Evolutionary conservation across 1,140 invertebrate genomes (phyloP), one percentile per base, ranked within the genome.

Genomic region (Drosophila equinoxialis): DNA sequence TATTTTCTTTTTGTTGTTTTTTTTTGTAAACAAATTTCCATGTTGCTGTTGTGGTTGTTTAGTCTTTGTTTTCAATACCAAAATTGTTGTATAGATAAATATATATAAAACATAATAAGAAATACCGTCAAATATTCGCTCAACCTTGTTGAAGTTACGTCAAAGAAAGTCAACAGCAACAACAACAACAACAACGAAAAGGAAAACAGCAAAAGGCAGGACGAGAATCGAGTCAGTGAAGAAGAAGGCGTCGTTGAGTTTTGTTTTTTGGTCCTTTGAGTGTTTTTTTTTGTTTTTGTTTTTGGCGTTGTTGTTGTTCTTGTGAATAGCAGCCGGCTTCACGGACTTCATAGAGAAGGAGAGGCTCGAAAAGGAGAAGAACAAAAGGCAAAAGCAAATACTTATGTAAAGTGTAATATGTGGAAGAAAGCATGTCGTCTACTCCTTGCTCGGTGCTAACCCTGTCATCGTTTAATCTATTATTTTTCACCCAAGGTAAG

Each of bases 401-500:
- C 84, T 87, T 87, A 87, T 89, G 77, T 87, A 87, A 87, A 87
- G 77, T 79, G 77, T 91, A 91, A 79, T 91, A 86, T 91, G 45
- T 51, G 45, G 45, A 51, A 51, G 90, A 84, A 91, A 91, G 84
- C 84, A 91, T 91, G 87, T 91, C 90, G 84, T 91, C 90, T 81
- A 90, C 79, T 79, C 82, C 90, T 77, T 90, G 79, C 79, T 91
- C 84, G 74, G 84, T 86, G 83, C 81, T 91, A 80, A 82, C 90
- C 75, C 86, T 91, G 79, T 91, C 90, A 81, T 91, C 90, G 78
- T 91, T 91, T 74, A 91, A 91, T 91, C 63, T 91, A 86, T 91
- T 91, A 84, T 91, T 91, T 91, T 91, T 91, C 79, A 91, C 90
- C 76, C 90, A 91, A 91, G 90, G 90, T 91, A 91, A 30, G 30